Evolutionary conservation across 1,140 invertebrate species (phyloP).

Genomic region (Chlorops oryzae): DNA sequence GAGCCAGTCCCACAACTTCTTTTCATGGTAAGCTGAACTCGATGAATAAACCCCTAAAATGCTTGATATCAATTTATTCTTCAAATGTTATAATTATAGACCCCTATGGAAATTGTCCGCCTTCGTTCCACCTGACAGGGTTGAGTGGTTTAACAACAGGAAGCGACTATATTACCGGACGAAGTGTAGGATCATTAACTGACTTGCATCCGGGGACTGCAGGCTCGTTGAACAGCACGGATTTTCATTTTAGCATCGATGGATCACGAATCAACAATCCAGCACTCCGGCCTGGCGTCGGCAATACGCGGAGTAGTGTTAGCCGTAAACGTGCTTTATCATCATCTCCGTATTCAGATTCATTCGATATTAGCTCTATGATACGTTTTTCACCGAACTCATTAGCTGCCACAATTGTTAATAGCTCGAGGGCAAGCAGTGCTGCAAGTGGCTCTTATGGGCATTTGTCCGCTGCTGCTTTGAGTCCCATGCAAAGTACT

Average conservation of each 20-base stretch:
- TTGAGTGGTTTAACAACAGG: conserved; percentile 36
- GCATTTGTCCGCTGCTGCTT: conserved; percentile 76
- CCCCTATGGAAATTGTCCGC: conserved; percentile 33
- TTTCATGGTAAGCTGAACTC: conserved; percentile 49
- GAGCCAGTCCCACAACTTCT: conserved; percentile 51
- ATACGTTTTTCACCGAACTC: conserved; percentile 93
- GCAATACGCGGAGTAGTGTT: conserved; percentile 57
- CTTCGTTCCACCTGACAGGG: conserved; percentile 37
- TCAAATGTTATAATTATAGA: conserved; percentile 20
- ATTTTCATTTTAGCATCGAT: conserved; percentile 69
- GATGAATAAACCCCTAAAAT: neutral
- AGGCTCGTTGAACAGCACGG: conserved; percentile 61
- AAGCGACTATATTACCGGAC: conserved; percentile 31
- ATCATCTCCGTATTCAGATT: conserved; percentile 90
- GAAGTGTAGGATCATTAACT: conserved; percentile 28
- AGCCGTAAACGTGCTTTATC: conserved; percentile 86
- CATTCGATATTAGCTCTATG: conserved; percentile 89
- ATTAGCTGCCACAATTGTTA: conserved; percentile 81
- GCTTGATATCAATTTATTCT: neutral
- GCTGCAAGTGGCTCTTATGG: conserved; percentile 86
- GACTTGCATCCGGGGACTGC: conserved; percentile 40
- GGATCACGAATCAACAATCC: conserved; percentile 52
- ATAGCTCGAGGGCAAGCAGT: conserved; percentile 77
- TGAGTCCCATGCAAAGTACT: conserved; percentile 53
- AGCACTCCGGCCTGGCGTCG: conserved; percentile 48